Conservation (phyloP, 2,888 invertebrate species). For the Dugesia japonica region DNA sequence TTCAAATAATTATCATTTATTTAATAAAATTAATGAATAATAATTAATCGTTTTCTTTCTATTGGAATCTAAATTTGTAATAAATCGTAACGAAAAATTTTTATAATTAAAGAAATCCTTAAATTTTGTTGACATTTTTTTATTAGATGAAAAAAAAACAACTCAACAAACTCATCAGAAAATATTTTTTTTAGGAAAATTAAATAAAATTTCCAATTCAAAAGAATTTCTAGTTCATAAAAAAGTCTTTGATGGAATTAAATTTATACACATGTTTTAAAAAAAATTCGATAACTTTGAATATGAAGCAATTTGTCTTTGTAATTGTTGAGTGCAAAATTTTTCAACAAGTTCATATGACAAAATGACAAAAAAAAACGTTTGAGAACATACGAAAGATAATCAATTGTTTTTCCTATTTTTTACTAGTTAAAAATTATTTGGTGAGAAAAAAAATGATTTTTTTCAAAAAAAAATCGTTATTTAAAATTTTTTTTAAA, state of each 20-base stretch:
- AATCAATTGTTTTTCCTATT: neutral
- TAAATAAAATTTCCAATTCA: neutral
- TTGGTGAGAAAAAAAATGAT: neutral
- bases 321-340: neutral
- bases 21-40: too few species aligned
- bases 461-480: too few species aligned
- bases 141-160: neutral
- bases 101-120: too few species aligned
- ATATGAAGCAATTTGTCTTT: neutral
- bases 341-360: neutral
- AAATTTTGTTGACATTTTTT: neutral
- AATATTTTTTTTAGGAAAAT: neutral
- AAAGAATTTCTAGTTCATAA: neutral
- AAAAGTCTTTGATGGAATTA: conserved; percentile 3
- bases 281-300: conserved; percentile 12
- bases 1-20: too few species aligned
- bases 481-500: too few species aligned
- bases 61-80: too few species aligned
- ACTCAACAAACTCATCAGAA: neutral
- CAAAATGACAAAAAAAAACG: neutral
- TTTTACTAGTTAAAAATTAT: neutral
- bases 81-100: too few species aligned
- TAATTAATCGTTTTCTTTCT: too few species aligned
- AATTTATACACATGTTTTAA: neutral
- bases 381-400: conserved; percentile 15